These are phyloP conservation scores for Hormaphis cornu DNA, from an alignment of 1,140 invertebrate species.

Conservation along the genomic window DNA sequence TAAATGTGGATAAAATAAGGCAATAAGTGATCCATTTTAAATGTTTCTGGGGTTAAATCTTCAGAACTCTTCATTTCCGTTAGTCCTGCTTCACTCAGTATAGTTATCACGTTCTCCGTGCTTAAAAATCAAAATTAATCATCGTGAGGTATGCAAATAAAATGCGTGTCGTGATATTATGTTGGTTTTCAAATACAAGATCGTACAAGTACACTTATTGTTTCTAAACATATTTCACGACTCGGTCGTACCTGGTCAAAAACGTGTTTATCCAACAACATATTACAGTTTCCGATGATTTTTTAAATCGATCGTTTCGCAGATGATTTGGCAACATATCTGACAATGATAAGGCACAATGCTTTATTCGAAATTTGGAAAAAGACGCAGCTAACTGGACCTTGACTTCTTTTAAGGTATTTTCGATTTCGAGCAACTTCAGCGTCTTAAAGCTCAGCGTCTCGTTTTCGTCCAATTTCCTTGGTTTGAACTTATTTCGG, in stretches of 20 bases:
- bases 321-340: conserved; percentile 17
- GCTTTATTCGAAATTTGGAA: conserved; percentile 21
- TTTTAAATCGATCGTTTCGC: conserved; percentile 14
- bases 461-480: conserved; percentile 8
- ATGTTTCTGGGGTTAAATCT: conserved; percentile 15
- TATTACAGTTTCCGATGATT: conserved; percentile 16
- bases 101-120: neutral
- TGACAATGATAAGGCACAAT: conserved; percentile 7
- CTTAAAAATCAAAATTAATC: neutral
- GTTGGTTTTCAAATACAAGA: neutral
- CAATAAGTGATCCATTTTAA: conserved; percentile 18
- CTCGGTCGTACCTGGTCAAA: neutral
- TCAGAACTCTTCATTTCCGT: neutral
- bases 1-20: conserved; percentile 19
- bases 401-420: neutral
- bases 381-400: conserved; percentile 11
- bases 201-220: neutral
- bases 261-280: conserved; percentile 29
- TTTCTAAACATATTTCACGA: too few species aligned
- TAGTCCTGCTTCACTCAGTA: neutral
- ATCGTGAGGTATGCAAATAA: neutral
- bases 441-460: neutral
- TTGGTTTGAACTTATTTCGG: conserved; percentile 16
- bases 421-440: neutral
- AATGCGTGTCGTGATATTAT: too few species aligned